phyloP scores from a whole-genome alignment of 2,113 vertebrate species.

The Sander vitreus region DNA sequence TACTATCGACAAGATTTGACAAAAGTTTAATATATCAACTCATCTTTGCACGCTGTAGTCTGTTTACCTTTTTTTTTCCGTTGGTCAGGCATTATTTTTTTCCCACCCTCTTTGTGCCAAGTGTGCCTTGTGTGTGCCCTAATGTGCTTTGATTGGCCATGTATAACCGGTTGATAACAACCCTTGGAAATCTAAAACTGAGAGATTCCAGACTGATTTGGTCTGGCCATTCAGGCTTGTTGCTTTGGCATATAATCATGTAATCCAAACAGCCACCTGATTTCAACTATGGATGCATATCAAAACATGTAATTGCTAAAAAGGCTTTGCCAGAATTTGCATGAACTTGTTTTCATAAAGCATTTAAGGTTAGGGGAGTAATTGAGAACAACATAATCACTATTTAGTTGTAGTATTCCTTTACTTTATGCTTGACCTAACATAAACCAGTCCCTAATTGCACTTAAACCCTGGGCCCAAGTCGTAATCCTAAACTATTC shows the following conservation, averaged over 20 bases:
- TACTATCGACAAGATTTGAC: too few species aligned
- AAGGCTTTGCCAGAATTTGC: not conserved
- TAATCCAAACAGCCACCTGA: not conserved
- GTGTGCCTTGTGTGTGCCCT: too few species aligned
- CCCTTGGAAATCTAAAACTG: too few species aligned
- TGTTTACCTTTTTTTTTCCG: too few species aligned
- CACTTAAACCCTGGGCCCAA: not conserved
- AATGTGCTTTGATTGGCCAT: too few species aligned
- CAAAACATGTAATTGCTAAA: too few species aligned
- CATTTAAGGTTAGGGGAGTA: not conserved
- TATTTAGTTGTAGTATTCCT: not conserved
- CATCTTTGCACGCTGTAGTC: too few species aligned
- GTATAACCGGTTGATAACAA: too few species aligned
- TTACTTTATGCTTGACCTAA: constrained; percentile 25
- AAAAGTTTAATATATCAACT: too few species aligned
- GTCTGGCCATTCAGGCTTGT: not conserved
- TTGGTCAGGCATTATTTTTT: too few species aligned
- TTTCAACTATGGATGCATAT: not conserved
- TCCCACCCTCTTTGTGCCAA: too few species aligned
- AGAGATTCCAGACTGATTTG: not conserved
- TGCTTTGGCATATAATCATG: not conserved
- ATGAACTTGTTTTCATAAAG: not conserved
- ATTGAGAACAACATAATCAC: not conserved
- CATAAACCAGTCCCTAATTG: not conserved
- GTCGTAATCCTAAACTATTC: constrained; percentile 30